Conservation (phyloP, 53 echinoderm and acorn worm genomes). For the Crossaster papposus region DNA sequence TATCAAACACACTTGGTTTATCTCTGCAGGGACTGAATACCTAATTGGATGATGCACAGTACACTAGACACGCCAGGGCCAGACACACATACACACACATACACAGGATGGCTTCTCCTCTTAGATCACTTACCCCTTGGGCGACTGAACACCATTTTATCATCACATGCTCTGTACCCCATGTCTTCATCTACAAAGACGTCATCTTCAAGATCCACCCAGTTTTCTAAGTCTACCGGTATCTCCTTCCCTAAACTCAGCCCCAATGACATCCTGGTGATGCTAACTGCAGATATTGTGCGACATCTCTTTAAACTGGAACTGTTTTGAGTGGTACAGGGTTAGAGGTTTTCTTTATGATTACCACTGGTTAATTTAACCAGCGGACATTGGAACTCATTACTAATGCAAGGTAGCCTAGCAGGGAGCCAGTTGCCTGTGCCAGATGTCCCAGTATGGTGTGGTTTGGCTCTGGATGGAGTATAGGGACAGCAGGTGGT, state of each 20-base stretch:
- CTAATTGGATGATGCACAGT: constrained; percentile 46
- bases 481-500: constrained; percentile 17
- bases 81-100: neutral
- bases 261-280: constrained; percentile 8
- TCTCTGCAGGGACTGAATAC: neutral
- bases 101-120: neutral
- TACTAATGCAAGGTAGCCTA: constrained; percentile 37
- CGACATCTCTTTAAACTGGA: neutral
- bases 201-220: constrained; percentile 51
- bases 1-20: neutral
- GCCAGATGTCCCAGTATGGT: constrained; percentile 23
- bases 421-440: neutral
- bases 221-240: constrained; percentile 45
- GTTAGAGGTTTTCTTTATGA: neutral
- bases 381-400: constrained; percentile 25
- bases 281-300: neutral
- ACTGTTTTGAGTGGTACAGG: neutral
- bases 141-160: constrained; percentile 2
- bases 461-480: neutral
- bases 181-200: constrained; percentile 35
- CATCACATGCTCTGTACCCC: neutral
- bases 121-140: constrained; percentile 6
- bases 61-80: neutral
- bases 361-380: neutral
- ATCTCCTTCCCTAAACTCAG: constrained; percentile 10